Conservation (phyloP, 2,113 vertebrate genomes). For the Dryoscopus gambensis region DNA sequence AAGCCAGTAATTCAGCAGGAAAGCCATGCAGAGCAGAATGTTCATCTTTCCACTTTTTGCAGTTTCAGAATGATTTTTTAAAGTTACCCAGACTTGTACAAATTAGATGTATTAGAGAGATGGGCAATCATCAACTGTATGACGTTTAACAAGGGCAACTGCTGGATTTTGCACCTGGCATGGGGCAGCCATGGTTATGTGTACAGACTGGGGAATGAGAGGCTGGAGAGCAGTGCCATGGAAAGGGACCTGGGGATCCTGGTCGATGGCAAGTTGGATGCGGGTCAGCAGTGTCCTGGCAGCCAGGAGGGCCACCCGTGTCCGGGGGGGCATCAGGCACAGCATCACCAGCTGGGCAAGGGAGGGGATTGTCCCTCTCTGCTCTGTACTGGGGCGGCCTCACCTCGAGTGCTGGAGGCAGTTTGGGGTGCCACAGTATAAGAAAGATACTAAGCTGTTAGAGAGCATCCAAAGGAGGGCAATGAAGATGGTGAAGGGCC, state of each 20-base stretch:
- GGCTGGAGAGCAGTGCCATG: neutral
- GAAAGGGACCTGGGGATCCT: neutral
- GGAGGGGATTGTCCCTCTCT: neutral
- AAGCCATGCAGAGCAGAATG: neutral
- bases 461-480: neutral
- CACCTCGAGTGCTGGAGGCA: neutral
- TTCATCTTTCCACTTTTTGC: neutral
- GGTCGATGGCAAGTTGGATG: neutral
- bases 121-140: fast-evolving
- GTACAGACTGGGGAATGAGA: neutral
- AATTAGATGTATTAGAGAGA: neutral
- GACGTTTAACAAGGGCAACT: neutral
- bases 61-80: neutral
- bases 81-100: neutral
- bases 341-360: fast-evolving
- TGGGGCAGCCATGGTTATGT: neutral
- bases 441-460: neutral
- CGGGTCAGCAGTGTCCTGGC: neutral
- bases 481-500: neutral
- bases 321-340: neutral
- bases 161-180: fast-evolving
- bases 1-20: neutral
- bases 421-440: fast-evolving
- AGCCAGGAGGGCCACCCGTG: fast-evolving
- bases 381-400: neutral